phyloP scores from a whole-genome alignment of 2,888 invertebrate species.

The Ornithoptera alexandrae region DNA sequence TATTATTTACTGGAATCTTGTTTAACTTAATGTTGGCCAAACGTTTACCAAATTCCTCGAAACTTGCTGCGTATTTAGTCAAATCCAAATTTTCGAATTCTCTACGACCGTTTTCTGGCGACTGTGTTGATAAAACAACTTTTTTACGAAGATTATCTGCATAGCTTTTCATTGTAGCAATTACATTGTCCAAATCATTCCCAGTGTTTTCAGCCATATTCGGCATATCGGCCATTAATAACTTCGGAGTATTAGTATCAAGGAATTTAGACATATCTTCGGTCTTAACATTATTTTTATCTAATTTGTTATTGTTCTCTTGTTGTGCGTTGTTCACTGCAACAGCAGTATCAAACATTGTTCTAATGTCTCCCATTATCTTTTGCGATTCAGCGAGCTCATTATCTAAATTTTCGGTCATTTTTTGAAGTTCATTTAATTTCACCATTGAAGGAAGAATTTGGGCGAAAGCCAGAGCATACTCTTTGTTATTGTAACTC shows the following conservation, averaged over 20 bases:
- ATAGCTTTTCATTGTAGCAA: constrained; percentile 57
- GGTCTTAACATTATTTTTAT: constrained; percentile 41
- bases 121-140: constrained; percentile 37
- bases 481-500: constrained; percentile 40
- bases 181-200: constrained; percentile 56
- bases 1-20: constrained; percentile 44
- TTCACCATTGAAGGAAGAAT: constrained; percentile 58
- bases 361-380: constrained; percentile 60
- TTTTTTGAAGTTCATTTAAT: constrained; percentile 57
- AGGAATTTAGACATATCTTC: constrained; percentile 57
- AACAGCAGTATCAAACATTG: constrained; percentile 53
- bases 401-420: constrained; percentile 58
- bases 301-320: constrained; percentile 13
- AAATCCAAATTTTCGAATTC: constrained; percentile 51
- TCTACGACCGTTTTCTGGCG: constrained; percentile 31
- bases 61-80: constrained; percentile 54
- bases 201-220: constrained; percentile 38
- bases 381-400: constrained; percentile 63
- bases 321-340: constrained; percentile 30
- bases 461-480: constrained; percentile 47
- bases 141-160: constrained; percentile 60
- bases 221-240: constrained; percentile 61
- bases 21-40: constrained; percentile 55
- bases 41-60: constrained; percentile 63
- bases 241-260: constrained; percentile 52